Conservation (phyloP, 2,797 vertebrate genomes). For the Poecilia wingei region DNA sequence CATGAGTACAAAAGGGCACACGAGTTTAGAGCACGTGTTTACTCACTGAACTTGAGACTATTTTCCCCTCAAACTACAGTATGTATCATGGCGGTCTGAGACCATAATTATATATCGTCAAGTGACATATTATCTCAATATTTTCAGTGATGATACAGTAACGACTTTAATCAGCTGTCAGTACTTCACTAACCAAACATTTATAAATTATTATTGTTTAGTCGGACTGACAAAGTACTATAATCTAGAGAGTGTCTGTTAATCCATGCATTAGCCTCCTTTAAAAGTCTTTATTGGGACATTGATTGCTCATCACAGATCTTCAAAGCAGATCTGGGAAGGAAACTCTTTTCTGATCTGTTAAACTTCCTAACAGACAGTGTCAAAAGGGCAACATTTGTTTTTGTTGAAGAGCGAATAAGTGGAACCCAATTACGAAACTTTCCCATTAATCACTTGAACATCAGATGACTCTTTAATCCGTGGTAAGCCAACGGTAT, state of each 20-base stretch:
- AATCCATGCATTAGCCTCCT: constrained; percentile 50
- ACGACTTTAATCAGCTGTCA: constrained; percentile 22
- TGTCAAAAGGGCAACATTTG: neutral
- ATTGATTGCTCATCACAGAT: constrained; percentile 30
- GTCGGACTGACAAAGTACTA: constrained; percentile 36
- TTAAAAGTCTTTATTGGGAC: constrained; percentile 22
- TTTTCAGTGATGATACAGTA: constrained; percentile 6
- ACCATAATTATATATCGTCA: neutral
- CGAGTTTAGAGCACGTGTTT: constrained; percentile 20
- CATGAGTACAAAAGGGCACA: constrained; percentile 24
- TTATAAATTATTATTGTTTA: constrained; percentile 19
- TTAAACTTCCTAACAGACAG: constrained; percentile 30
- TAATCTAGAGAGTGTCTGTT: constrained; percentile 43
- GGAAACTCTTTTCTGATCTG: constrained; percentile 23
- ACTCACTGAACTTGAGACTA: neutral
- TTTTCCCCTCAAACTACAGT: neutral
- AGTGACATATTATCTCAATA: neutral
- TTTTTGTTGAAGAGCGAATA: constrained; percentile 6
- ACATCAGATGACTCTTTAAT: constrained; percentile 30
- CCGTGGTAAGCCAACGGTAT: constrained; percentile 2
- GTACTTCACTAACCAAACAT: constrained; percentile 26
- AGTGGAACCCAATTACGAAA: constrained; percentile 12
- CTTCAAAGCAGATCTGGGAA: constrained; percentile 20
- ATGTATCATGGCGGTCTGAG: neutral
- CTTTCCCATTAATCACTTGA: constrained; percentile 27